Conservation (phyloP, 2,113 vertebrate species). For the Otis tarda region DNA sequence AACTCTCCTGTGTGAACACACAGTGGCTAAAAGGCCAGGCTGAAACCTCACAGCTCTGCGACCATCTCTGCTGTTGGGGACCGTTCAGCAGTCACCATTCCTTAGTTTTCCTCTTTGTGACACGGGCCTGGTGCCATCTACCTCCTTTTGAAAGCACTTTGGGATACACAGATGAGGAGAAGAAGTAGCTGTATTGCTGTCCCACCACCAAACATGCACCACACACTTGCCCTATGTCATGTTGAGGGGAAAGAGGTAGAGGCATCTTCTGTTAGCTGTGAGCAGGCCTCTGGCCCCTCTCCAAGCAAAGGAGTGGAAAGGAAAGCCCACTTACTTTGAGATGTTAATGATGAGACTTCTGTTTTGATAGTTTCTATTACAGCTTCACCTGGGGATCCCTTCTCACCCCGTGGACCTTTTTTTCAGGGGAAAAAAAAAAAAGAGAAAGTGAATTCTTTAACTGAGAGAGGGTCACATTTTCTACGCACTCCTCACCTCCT, state of each 20-base stretch:
- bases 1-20: not conserved
- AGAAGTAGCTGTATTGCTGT: not conserved
- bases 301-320: not conserved
- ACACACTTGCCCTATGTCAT: not conserved
- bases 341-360: conserved; percentile 40
- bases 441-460: not conserved
- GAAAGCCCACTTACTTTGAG: conserved; percentile 43
- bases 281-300: not conserved
- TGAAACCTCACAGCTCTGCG: not conserved
- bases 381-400: conserved; percentile 78
- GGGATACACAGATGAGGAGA: not conserved
- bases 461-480: not conserved
- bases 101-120: not conserved
- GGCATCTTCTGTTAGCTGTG: not conserved
- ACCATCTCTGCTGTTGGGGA: not conserved
- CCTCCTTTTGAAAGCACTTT: not conserved
- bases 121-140: not conserved
- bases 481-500: not conserved
- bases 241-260: not conserved
- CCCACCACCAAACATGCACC: not conserved
- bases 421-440: not conserved
- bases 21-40: not conserved
- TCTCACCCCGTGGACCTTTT: conserved; percentile 81
- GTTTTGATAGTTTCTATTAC: conserved; percentile 58
- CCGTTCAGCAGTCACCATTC: not conserved